Conservation (phyloP, 1,140 invertebrate species). For the Phthorimaea operculella region DNA sequence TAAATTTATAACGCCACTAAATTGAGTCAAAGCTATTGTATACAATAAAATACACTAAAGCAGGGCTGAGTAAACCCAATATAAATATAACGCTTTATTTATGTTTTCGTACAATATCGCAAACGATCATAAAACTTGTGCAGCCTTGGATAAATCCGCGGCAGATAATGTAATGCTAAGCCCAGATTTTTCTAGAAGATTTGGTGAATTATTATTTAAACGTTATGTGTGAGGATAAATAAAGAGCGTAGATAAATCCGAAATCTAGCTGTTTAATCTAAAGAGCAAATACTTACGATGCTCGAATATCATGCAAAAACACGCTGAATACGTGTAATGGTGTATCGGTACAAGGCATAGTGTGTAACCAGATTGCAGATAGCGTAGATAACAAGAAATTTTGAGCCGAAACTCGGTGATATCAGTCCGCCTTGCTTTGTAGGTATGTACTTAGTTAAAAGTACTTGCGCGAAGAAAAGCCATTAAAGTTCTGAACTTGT, state of each 20-base stretch:
- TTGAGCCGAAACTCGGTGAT: slow-evolving; percentile 13
- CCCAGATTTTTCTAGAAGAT: neutral
- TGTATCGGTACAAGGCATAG: slow-evolving; percentile 39
- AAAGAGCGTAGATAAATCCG: too few species aligned
- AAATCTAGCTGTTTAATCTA: too few species aligned
- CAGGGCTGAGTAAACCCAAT: neutral
- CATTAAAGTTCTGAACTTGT: neutral
- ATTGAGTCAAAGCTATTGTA: slow-evolving; percentile 15
- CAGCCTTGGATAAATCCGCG: neutral
- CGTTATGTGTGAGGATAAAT: too few species aligned
- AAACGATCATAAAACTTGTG: neutral
- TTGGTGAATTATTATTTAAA: too few species aligned
- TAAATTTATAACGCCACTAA: slow-evolving; percentile 33
- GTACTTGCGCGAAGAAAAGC: neutral
- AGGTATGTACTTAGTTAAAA: neutral
- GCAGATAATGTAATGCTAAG: neutral
- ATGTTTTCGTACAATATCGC: neutral
- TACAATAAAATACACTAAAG: slow-evolving; percentile 10
- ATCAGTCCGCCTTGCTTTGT: neutral
- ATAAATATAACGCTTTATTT: neutral
- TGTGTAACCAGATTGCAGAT: slow-evolving; percentile 42
- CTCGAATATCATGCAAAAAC: neutral
- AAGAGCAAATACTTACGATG: too few species aligned
- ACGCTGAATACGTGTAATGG: slow-evolving; percentile 27
- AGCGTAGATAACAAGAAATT: slow-evolving; percentile 28